Percentiles rank a stretch among this genome's conserved stretches.
These are phyloP conservation scores for Lutjanus campechanus DNA, from an alignment of 2,797 vertebrate species.

Conservation along the genomic window DNA sequence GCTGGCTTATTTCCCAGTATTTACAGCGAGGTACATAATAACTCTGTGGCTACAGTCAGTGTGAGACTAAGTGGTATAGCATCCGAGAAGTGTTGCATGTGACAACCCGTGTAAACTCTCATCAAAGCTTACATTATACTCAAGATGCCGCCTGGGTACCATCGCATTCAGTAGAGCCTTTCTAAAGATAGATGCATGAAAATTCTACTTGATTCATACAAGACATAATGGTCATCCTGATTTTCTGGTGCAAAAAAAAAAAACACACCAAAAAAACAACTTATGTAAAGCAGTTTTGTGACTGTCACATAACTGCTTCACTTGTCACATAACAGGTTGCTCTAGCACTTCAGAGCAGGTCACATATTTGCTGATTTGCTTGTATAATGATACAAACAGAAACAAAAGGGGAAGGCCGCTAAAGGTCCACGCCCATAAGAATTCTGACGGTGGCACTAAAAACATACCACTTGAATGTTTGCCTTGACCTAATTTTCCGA, in stretches of 20 bases:
- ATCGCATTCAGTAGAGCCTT: background rate
- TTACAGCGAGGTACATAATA: background rate
- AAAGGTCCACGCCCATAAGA: background rate
- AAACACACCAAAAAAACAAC: background rate
- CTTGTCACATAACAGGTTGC: background rate
- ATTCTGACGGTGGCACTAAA: background rate
- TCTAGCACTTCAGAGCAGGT: background rate
- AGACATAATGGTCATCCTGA: background rate
- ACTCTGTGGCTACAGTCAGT: background rate
- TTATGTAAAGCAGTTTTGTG: background rate
- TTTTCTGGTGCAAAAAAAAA: background rate
- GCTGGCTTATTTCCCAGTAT: background rate
- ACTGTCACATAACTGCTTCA: constrained; percentile 2
- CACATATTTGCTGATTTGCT: background rate
- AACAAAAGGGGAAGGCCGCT: background rate
- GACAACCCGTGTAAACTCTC: background rate
- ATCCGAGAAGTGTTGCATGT: background rate
- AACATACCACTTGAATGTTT: background rate
- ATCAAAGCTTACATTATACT: background rate
- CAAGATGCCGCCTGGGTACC: background rate
- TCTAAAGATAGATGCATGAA: background rate
- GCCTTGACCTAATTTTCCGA: background rate
- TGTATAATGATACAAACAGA: background rate
- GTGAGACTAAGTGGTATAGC: background rate
- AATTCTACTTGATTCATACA: background rate